Evolutionary conservation across 2,113 vertebrate species (phyloP).

Genomic region (Calypte anna): DNA sequence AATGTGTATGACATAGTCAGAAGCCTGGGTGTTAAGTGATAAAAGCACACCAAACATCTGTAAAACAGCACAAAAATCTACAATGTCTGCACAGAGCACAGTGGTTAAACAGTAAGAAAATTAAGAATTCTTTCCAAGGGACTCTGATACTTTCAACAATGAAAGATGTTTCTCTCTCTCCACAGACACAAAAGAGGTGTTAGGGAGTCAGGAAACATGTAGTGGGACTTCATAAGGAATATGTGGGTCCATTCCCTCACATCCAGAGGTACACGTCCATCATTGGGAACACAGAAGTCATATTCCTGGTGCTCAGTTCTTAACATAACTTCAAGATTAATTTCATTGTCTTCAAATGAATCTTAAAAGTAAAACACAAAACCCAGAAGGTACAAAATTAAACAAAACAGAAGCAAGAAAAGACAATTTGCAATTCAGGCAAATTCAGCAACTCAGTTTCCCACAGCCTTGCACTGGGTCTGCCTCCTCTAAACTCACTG

Average conservation of each 20-base stretch:
- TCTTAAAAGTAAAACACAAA: neutral
- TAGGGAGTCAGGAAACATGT: neutral
- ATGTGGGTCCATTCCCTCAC: neutral
- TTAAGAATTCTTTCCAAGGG: neutral
- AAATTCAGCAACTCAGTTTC: neutral
- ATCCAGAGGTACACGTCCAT: neutral
- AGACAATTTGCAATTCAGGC: neutral
- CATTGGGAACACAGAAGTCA: neutral
- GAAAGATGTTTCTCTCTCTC: neutral
- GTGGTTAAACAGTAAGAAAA: neutral
- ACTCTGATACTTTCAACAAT: neutral
- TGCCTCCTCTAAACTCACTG: neutral
- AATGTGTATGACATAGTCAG: neutral
- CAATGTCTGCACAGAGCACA: neutral
- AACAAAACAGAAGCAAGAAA: neutral
- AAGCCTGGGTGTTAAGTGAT: neutral
- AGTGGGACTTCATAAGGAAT: neutral
- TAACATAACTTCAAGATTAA: neutral
- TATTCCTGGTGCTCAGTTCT: neutral
- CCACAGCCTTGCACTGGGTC: neutral
- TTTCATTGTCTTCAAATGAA: neutral
- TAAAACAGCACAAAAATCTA: neutral
- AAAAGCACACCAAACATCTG: neutral
- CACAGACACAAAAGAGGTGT: neutral
- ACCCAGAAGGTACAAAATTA: neutral